A percentile compares a stretch with the other conserved stretches of the same genome.
These are phyloP conservation scores for Bombus breviceps DNA, from an alignment of 1,140 invertebrate genomes.

Conservation along the genomic window DNA sequence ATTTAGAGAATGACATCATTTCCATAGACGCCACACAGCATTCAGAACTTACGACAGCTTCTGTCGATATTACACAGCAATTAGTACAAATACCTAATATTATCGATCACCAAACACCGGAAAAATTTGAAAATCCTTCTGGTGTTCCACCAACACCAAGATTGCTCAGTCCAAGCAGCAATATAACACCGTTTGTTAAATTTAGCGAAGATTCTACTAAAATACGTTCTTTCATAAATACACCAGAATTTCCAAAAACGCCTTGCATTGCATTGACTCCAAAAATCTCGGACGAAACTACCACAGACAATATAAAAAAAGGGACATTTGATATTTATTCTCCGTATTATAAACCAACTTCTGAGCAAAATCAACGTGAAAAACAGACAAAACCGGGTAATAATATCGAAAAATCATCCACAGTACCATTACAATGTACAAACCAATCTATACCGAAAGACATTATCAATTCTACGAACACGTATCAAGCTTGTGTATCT, in stretches of 20 bases:
- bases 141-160: conserved; percentile 78
- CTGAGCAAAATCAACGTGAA: conserved; percentile 48
- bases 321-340: conserved; percentile 59
- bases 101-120: conserved; percentile 73
- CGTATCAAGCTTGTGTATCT: conserved; percentile 25
- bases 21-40: neutral
- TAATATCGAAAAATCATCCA: neutral
- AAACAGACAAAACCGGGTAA: neutral
- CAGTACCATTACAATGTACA: conserved; percentile 3
- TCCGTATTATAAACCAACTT: conserved; percentile 75
- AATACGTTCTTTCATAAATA: conserved; percentile 73
- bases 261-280: conserved; percentile 77
- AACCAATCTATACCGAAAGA: conserved; percentile 3
- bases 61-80: conserved; percentile 47
- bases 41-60: conserved; percentile 55
- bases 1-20: neutral
- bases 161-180: conserved; percentile 75
- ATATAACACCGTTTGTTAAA: conserved; percentile 58
- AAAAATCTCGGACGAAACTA: conserved; percentile 64
- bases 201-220: conserved; percentile 68
- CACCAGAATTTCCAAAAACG: conserved; percentile 79
- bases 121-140: conserved; percentile 67
- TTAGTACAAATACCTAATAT: conserved; percentile 59
- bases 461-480: neutral
- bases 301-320: conserved; percentile 53